Conservation (phyloP, 2,113 vertebrate genomes). For the Tiliqua scincoides region DNA sequence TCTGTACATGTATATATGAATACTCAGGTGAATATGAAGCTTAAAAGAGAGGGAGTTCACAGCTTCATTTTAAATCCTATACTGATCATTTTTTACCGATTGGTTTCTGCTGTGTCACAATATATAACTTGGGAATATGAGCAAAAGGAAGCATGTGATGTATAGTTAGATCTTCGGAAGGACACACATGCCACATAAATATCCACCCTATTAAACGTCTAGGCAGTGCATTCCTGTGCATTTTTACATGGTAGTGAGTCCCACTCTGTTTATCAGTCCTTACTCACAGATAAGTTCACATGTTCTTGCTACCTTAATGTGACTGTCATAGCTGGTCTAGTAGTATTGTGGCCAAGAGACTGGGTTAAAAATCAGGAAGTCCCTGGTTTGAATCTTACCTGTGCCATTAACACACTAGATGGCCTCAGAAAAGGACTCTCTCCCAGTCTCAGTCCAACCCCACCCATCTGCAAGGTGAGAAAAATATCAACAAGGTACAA, state of each 20-base stretch:
- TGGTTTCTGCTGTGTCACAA: not conserved
- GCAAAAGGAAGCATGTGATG: not conserved
- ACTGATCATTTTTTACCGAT: not conserved
- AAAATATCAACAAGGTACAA: not conserved
- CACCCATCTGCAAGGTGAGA: not conserved
- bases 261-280: too few relatives aligned
- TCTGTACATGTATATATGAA: conserved; percentile 35
- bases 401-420: not conserved
- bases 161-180: not conserved
- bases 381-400: not conserved
- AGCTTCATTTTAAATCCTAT: not conserved
- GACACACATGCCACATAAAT: not conserved
- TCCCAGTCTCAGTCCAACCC: not conserved
- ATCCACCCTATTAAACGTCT: too few relatives aligned
- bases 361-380: not conserved
- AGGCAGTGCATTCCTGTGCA: too few relatives aligned
- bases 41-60: not conserved
- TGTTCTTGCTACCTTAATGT: not conserved
- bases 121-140: not conserved
- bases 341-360: not conserved
- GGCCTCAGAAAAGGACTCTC: too few relatives aligned
- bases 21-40: not conserved
- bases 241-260: too few relatives aligned
- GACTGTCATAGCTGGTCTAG: not conserved
- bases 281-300: too few relatives aligned